Base-by-base conservation (phyloP, 2,888 invertebrate species). In the Protonemura montana region DNA sequence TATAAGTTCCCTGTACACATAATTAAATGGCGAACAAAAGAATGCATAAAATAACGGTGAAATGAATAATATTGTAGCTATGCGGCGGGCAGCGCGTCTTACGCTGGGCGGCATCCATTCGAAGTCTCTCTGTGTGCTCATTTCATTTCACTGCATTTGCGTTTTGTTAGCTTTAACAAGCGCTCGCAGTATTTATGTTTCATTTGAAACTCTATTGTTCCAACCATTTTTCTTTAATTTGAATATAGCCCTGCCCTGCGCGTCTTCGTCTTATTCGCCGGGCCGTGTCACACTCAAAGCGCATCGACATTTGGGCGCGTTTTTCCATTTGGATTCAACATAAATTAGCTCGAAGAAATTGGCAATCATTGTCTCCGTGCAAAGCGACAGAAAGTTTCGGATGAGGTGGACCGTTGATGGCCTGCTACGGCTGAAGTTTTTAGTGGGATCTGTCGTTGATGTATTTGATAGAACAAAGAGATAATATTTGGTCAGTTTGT, bases 121-220 rank as follows among this genome's bases (percentile, higher is more conserved):
- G 81, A 27, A 28, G 30, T 81, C 78, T 78, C 16, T 28, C 78
- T 81, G 59, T 7, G 13, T 59, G 13, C 81, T 30, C 30, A n/a
- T 81, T 30, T 81, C 81, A 81, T 81, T 81, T 81, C 81, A 81
- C 6, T 81, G 28, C 81, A 81, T 81, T 81, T 81, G 29, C 78
- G 78, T 27, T 21, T 30, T 81, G 81, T 81, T 81, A 30, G 81
- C 30, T 81, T 81, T 81, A 81, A 78, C 78, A 78, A 81, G 6
- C 25, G 81, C 26, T 7, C 81, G 5, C 28, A n/a, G 81, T 81
- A 30, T 81, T 81, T 81, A 81, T 81, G 81, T 81, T 81, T 81
- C 81, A 81, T 81, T 81, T 81, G 81, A 16, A 81, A 81, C 81
- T 81, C 30, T 81, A 81, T 10, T 30, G 81, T 81, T 81, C 30